Base-by-base conservation (phyloP, 1,140 invertebrate species). In the Hesperophylax magnus region DNA sequence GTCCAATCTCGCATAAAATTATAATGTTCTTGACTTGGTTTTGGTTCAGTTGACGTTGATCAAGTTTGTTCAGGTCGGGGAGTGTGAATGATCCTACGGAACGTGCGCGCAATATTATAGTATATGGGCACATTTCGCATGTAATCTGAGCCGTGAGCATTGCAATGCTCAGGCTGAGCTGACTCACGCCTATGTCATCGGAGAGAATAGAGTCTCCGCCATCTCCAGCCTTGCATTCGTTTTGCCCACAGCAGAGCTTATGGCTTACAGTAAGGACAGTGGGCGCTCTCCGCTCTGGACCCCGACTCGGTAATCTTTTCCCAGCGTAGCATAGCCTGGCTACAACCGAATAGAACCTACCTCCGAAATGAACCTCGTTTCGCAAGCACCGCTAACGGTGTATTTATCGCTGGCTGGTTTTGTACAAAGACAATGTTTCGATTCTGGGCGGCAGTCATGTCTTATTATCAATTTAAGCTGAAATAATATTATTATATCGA, bases 291-390 rank as follows among this genome's bases (percentile, higher is more conserved):
- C 34, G 61, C 22, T 24, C 18, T 31, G 31, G 63, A 67, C 31
- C 63, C 63, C 27, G 31, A 27, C 22, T 67, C 17, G 17, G 17
- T 39, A 67, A 67, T 67, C 31, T 67, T 9, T 67, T 67, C 63
- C 27, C 63, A 67, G 61, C 27, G 27, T 17, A 65, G 63, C 17
- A 67, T 34, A 47, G 39, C 39, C 39, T 47, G 11, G 9, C 39
- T 47, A 47, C 39, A 47, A 47, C 39, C 11, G 11, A 47, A 1
- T 14, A 47, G 1, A 14, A 14, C 8, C 39, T 47, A 47, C 39
- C 63, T 67, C 63, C 63, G 63, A 67, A 67, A 67, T 67, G 63
- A 67, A 15, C 31, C 63, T 31, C 31, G 63, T 67, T 67, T 67
- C 63, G 63, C 63, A 67, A 67, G 63, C 63, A n/a, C 63, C 31